These are phyloP conservation scores for Rhorus exstirpatorius DNA, from an alignment of 2,888 invertebrate species.

Conservation along the genomic window DNA sequence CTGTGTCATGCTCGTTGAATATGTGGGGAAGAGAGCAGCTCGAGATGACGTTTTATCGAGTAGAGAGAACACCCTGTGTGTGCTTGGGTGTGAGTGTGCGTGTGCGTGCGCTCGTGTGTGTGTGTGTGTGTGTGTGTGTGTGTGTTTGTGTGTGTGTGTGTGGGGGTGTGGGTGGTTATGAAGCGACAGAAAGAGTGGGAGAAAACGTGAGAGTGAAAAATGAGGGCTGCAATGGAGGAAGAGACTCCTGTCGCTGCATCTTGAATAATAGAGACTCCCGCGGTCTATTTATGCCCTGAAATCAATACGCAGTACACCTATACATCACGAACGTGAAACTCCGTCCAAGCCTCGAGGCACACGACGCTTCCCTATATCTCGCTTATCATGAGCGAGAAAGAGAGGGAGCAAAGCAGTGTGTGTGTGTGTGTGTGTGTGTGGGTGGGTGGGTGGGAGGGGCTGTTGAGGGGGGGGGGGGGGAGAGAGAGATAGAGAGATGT, in stretches of 20 bases:
- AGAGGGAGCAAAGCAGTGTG: conserved; percentile 14
- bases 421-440: background rate
- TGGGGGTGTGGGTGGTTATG: background rate
- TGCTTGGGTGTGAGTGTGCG: no score
- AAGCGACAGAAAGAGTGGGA: conserved; percentile 3
- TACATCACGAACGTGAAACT: conserved; percentile 70
- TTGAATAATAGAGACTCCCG: conserved; percentile 84
- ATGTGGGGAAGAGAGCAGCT: background rate
- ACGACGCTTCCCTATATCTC: conserved; percentile 34
- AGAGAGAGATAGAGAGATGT: no score
- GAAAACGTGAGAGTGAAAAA: conserved; percentile 11
- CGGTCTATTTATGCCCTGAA: conserved; percentile 84
- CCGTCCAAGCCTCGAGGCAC: conserved; percentile 59
- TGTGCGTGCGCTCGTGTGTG: no score
- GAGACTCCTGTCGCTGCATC: conserved; percentile 77
- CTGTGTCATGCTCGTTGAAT: conserved; percentile 27
- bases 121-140: no score
- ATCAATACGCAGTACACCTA: conserved; percentile 81
- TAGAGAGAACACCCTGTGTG: no score
- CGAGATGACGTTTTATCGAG: background rate
- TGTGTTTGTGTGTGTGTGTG: no score
- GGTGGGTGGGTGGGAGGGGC: background rate
- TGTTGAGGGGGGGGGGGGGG: no score
- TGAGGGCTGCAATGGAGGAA: conserved; percentile 26
- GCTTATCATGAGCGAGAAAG: conserved; percentile 45